A percentile compares a stretch with the other conserved stretches of the same genome.
phyloP scores from a whole-genome alignment of 2,888 invertebrate genomes.

The Thymelicus acteon region DNA sequence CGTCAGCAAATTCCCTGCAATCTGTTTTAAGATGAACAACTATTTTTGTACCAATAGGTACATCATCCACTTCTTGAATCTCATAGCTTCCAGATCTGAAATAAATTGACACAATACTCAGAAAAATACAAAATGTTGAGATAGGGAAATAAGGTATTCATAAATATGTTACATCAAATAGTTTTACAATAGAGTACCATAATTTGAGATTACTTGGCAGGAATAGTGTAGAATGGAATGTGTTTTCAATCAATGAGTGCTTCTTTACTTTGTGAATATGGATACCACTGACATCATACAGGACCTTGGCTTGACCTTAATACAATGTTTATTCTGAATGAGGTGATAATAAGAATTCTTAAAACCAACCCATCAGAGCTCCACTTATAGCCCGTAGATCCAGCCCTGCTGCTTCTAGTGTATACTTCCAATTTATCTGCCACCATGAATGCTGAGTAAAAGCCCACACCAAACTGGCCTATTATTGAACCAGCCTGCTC shows the following conservation, averaged over 20 bases:
- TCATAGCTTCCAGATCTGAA: slow-evolving; percentile 93
- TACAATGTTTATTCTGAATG: no score
- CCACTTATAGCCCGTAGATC: slow-evolving; percentile 93
- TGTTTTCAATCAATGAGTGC: no score
- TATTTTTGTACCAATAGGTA: slow-evolving; percentile 96
- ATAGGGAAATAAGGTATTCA: no score
- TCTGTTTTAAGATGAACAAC: slow-evolving; percentile 95
- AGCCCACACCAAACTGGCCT: slow-evolving; percentile 99
- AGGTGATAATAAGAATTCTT: background rate
- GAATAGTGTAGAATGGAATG: no score
- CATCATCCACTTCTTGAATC: slow-evolving; percentile 93
- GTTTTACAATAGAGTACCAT: no score
- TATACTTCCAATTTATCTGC: slow-evolving; percentile 97
- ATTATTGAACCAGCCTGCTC: slow-evolving; percentile 91
- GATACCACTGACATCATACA: no score
- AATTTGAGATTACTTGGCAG: no score
- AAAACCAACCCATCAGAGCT: slow-evolving; percentile 91
- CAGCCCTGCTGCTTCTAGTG: slow-evolving; percentile 88
- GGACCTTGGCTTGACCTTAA: no score
- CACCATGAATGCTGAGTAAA: slow-evolving; percentile 99
- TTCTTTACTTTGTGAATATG: no score
- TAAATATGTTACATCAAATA: no score
- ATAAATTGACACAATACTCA: slow-evolving; percentile 29
- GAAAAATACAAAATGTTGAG: no score
- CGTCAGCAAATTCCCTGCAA: slow-evolving; percentile 95